Evolutionary conservation across 2,113 vertebrate species (phyloP).

Genomic region (Oryzias celebensis): DNA sequence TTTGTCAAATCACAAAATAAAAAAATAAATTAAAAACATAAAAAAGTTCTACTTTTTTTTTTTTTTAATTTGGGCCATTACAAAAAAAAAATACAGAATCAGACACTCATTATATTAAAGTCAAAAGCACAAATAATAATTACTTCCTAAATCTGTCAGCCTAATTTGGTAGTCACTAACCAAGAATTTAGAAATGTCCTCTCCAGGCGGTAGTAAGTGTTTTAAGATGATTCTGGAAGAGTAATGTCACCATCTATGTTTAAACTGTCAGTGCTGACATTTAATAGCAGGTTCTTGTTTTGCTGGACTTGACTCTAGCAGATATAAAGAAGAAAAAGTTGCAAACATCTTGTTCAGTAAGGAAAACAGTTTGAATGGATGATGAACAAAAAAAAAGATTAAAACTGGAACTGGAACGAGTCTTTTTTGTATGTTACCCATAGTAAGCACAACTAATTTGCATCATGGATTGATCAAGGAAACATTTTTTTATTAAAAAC

Average conservation of each 20-base stretch:
- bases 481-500: too few species aligned
- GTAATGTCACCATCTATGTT: conserved; percentile 21
- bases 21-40: too few species aligned
- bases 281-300: conserved; percentile 19
- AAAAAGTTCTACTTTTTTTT: too few species aligned
- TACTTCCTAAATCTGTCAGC: conserved; percentile 19
- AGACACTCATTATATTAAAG: too few species aligned
- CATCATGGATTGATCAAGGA: neutral
- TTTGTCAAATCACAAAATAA: too few species aligned
- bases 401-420: conserved; percentile 1
- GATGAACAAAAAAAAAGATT: conserved; percentile 4
- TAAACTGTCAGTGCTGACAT: conserved; percentile 40
- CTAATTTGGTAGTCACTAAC: conserved; percentile 25
- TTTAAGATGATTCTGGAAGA: conserved; percentile 20
- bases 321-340: conserved; percentile 22
- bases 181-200: conserved; percentile 18
- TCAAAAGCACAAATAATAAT: conserved; percentile 4
- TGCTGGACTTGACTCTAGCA: conserved; percentile 1
- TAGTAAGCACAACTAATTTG: neutral
- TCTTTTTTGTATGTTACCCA: neutral
- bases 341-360: too few species aligned
- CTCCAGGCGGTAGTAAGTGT: conserved; percentile 12
- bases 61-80: too few species aligned
- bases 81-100: too few species aligned
- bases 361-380: neutral